A percentile compares a stretch with the other conserved stretches of the same genome.
Conservation (phyloP, 2,113 vertebrate genomes). For the Orycteropus afer region DNA sequence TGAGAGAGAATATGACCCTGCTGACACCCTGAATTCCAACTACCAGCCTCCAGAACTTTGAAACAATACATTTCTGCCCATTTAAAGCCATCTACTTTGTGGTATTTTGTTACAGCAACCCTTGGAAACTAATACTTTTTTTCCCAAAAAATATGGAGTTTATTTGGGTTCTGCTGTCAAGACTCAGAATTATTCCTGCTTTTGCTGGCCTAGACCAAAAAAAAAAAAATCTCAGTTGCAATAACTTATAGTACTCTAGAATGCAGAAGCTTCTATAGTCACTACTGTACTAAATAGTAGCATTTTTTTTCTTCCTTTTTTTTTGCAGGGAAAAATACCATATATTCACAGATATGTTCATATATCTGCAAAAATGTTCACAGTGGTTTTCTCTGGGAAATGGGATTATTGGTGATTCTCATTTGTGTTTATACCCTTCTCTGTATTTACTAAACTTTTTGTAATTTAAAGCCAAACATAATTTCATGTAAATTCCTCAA, state of each 20-base stretch:
- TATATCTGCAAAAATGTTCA: background rate
- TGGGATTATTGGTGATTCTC: background rate
- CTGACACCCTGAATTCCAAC: background rate
- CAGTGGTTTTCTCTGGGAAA: slow-evolving; percentile 29
- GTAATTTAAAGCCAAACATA: slow-evolving; percentile 51
- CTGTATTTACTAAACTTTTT: slow-evolving; percentile 43
- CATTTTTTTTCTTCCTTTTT: background rate
- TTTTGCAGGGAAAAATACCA: too few relatives aligned
- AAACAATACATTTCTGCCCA: background rate
- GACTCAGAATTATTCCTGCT: background rate
- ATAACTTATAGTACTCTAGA: background rate
- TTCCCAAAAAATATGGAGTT: background rate
- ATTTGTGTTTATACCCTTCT: background rate
- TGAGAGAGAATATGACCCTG: background rate
- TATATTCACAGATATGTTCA: background rate
- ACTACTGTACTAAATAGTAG: background rate
- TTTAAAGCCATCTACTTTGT: background rate
- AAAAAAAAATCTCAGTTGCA: background rate
- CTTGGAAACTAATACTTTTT: background rate
- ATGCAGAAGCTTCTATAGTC: background rate
- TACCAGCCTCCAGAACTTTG: background rate
- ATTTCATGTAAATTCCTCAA: slow-evolving; percentile 16
- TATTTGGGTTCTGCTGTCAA: background rate
- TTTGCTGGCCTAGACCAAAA: background rate
- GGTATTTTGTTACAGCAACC: background rate